phyloP scores from a whole-genome alignment of 2,797 vertebrate genomes.

The Psittacula derbiana region DNA sequence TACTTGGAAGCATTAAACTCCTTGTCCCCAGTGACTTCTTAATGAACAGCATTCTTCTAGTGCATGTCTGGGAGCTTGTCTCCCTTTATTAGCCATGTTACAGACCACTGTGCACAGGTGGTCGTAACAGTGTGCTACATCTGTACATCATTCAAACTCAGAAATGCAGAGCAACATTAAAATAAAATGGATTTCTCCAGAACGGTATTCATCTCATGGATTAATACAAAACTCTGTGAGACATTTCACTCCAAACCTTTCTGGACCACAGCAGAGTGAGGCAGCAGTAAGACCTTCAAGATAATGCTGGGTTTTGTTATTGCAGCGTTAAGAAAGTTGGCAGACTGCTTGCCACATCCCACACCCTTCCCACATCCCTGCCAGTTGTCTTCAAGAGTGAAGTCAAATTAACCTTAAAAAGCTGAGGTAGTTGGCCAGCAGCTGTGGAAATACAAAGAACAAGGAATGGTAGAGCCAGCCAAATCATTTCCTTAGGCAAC shows the following conservation, averaged over 20 bases:
- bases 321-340: slow-evolving; percentile 53
- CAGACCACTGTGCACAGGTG: not conserved
- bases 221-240: not conserved
- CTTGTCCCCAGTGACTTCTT: not conserved
- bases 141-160: slow-evolving; percentile 1
- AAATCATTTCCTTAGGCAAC: slow-evolving; percentile 50
- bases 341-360: slow-evolving; percentile 56
- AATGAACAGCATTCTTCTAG: slow-evolving; percentile 14
- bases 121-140: not conserved
- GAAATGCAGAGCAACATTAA: not conserved
- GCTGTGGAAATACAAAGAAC: slow-evolving; percentile 55
- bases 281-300: slow-evolving; percentile 11
- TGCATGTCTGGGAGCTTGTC: not conserved
- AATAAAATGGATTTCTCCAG: not conserved
- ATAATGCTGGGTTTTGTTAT: not conserved
- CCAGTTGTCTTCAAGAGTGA: slow-evolving; percentile 57
- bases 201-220: not conserved
- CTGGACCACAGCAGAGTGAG: not conserved
- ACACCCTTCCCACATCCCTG: slow-evolving; percentile 61
- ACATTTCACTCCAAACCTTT: not conserved
- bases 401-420: slow-evolving; percentile 67
- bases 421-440: slow-evolving; percentile 38
- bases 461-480: slow-evolving; percentile 38
- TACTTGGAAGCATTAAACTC: slow-evolving; percentile 8
- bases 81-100: not conserved